Conservation (phyloP, 2,797 vertebrate genomes). For the Anolis apletophallus region DNA sequence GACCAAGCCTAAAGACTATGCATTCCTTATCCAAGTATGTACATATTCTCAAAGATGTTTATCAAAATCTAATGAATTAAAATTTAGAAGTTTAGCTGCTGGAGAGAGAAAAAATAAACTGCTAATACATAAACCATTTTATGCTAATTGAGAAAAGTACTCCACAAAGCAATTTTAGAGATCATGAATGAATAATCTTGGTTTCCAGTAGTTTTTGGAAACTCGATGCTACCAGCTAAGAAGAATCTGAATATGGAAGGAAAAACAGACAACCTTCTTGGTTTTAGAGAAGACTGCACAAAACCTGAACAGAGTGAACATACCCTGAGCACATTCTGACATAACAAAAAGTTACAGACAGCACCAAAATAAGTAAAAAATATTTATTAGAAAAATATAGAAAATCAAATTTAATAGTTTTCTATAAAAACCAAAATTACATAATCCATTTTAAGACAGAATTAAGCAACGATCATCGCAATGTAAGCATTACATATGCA, state of each 20-base stretch:
- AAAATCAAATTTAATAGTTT: background rate
- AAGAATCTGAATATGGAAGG: background rate
- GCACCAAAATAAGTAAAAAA: background rate
- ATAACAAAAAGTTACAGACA: background rate
- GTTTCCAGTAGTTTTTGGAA: slow-evolving; percentile 49
- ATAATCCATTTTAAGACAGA: background rate
- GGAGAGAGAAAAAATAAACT: background rate
- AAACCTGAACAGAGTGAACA: background rate
- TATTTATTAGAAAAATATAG: background rate
- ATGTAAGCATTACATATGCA: background rate
- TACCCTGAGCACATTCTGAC: background rate
- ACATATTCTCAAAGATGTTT: background rate
- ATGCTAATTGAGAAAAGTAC: slow-evolving; percentile 59
- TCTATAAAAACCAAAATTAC: background rate
- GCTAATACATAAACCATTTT: slow-evolving; percentile 48
- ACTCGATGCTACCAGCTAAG: slow-evolving; percentile 51
- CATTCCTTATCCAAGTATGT: background rate
- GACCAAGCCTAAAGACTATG: background rate
- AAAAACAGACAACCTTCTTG: background rate
- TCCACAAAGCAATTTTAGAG: slow-evolving; percentile 66
- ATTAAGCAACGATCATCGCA: background rate
- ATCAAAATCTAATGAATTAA: slow-evolving; percentile 32
- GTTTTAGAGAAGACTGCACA: background rate
- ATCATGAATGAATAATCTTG: slow-evolving; percentile 63
- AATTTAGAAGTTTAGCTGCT: background rate